phyloP scores from a whole-genome alignment of 2,797 vertebrate species.

The Poeciliopsis turneri region DNA sequence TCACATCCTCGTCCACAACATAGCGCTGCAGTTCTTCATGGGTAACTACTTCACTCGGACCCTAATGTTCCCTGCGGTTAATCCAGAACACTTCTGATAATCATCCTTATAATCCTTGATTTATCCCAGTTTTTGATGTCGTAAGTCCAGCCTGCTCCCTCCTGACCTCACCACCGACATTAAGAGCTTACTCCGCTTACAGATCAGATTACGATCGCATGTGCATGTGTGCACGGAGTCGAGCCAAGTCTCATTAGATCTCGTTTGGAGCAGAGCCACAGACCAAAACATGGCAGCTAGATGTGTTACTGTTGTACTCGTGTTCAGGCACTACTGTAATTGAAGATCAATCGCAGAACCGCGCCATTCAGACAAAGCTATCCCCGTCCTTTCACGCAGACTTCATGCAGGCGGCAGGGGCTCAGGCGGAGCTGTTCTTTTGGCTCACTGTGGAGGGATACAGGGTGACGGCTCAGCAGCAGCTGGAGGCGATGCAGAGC shows the following conservation, averaged over 20 bases:
- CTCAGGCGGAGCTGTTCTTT: slow-evolving; percentile 98
- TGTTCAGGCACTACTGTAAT: neutral
- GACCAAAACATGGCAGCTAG: neutral
- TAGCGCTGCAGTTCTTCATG: slow-evolving; percentile 99
- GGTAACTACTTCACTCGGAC: slow-evolving; percentile 74
- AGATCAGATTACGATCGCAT: slow-evolving; percentile 35
- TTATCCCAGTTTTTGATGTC: slow-evolving; percentile 14
- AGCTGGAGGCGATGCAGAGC: slow-evolving; percentile 91
- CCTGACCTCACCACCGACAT: slow-evolving; percentile 23
- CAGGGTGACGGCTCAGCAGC: slow-evolving; percentile 96
- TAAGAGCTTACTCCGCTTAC: slow-evolving; percentile 32
- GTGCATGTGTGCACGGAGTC: slow-evolving; percentile 4
- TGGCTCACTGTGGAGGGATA: slow-evolving; percentile 99
- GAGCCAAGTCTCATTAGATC: slow-evolving; percentile 30
- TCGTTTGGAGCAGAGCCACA: slow-evolving; percentile 23
- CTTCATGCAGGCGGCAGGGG: slow-evolving; percentile 98
- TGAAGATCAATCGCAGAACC: neutral
- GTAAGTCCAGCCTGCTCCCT: slow-evolving; percentile 4
- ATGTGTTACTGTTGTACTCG: neutral
- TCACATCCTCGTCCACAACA: slow-evolving; percentile 97
- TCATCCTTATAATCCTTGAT: slow-evolving; percentile 37
- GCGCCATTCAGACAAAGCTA: slow-evolving; percentile 6
- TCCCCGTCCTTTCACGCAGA: slow-evolving; percentile 76
- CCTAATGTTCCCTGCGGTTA: slow-evolving; percentile 23
- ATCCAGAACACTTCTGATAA: slow-evolving; percentile 39